These are phyloP conservation scores for Momotus momota DNA, from an alignment of 2,797 vertebrate species.

Conservation along the genomic window DNA sequence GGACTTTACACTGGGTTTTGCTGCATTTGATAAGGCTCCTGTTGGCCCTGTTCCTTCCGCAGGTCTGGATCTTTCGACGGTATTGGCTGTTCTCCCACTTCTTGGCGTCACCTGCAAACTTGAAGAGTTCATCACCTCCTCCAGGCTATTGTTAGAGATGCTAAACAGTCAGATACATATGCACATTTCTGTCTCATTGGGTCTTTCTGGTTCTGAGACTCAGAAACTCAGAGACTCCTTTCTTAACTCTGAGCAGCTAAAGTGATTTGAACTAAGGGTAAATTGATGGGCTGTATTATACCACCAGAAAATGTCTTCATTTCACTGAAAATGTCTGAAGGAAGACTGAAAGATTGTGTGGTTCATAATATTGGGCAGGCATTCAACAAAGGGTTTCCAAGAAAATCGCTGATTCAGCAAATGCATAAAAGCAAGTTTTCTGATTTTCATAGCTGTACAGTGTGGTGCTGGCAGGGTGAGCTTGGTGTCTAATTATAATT, in stretches of 20 bases:
- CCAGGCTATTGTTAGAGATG: neutral
- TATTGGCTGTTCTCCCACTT: neutral
- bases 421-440: neutral
- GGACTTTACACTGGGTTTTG: neutral
- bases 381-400: slow-evolving; percentile 31
- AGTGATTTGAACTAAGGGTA: neutral
- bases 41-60: neutral
- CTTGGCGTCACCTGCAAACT: neutral
- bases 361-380: neutral
- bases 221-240: neutral
- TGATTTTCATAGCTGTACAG: neutral
- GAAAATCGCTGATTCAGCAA: slow-evolving; percentile 32
- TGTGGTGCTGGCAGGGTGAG: neutral
- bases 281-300: neutral
- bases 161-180: neutral
- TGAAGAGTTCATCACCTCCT: neutral
- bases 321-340: neutral
- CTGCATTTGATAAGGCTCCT: neutral
- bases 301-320: neutral
- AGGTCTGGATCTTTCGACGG: neutral
- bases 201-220: neutral
- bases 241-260: neutral
- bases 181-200: neutral
- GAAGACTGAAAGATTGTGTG: neutral
- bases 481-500: neutral